Evolutionary conservation across 2,113 vertebrate species (phyloP).

Genomic region (Cyanistes caeruleus): DNA sequence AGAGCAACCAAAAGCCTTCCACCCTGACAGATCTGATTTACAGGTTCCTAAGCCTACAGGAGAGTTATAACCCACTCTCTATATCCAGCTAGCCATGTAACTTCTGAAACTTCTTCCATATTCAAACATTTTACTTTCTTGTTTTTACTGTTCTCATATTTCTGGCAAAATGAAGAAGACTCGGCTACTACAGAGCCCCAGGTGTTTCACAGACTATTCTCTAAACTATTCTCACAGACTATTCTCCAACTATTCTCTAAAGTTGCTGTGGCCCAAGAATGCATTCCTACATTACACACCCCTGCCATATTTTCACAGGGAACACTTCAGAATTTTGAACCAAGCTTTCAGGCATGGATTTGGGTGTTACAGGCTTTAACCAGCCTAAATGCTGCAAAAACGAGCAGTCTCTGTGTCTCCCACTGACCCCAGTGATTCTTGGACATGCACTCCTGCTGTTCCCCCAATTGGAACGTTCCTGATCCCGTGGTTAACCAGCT

Average conservation of each 20-base stretch:
- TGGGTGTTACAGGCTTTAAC: not conserved
- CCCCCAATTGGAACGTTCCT: fast-evolving
- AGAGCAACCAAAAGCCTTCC: not conserved
- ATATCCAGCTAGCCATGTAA: not conserved
- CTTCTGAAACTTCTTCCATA: not conserved
- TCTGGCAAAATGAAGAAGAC: not conserved
- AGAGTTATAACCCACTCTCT: not conserved
- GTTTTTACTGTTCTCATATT: not conserved
- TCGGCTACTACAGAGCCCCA: not conserved
- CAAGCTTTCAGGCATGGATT: not conserved
- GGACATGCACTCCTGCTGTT: not conserved
- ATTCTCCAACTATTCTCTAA: not conserved
- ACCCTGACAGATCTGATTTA: not conserved
- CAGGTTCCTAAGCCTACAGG: not conserved
- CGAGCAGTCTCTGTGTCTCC: not conserved
- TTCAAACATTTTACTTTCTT: not conserved
- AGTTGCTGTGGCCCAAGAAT: not conserved
- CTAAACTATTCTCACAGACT: not conserved
- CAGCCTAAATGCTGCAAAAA: not conserved
- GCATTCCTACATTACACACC: not conserved
- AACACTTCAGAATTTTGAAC: not conserved
- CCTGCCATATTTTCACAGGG: not conserved
- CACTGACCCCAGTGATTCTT: not conserved
- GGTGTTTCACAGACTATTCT: not conserved
- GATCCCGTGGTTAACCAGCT: not conserved